phyloP scores from a whole-genome alignment of 2,113 vertebrate genomes.

The Cyprinus carpio region DNA sequence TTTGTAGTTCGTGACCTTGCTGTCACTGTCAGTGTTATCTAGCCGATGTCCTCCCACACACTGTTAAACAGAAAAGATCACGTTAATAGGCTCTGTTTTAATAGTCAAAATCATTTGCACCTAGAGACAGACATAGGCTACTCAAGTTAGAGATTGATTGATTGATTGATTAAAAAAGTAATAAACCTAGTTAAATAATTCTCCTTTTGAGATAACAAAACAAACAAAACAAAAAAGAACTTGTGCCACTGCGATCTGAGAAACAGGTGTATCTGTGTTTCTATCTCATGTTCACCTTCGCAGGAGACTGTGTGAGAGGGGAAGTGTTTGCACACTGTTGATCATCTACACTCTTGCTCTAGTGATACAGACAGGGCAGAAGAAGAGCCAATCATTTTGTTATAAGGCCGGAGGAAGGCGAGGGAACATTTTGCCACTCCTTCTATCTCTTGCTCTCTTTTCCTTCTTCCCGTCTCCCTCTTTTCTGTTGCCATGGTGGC shows the following conservation, averaged over 20 bases:
- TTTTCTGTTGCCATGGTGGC: slow-evolving; percentile 73
- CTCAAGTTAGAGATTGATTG: background rate
- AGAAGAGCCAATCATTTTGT: slow-evolving; percentile 45
- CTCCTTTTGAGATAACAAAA: background rate
- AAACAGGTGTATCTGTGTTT: background rate
- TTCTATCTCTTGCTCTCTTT: slow-evolving; percentile 45
- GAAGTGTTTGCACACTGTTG: slow-evolving; percentile 16
- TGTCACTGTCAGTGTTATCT: background rate
- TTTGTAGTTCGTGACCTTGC: background rate
- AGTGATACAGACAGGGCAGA: background rate
- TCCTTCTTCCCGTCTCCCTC: slow-evolving; percentile 57
- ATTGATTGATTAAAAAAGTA: background rate
- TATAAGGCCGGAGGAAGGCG: slow-evolving; percentile 34
- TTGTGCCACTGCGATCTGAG: background rate
- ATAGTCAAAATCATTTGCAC: background rate
- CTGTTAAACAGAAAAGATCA: background rate
- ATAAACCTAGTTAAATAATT: background rate
- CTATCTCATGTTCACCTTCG: background rate
- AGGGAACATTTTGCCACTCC: slow-evolving; percentile 8
- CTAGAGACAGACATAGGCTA: background rate
- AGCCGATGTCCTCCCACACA: background rate
- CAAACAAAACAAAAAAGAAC: too few species aligned
- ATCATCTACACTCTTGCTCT: background rate
- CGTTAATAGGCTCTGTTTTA: background rate
- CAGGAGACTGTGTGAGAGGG: background rate